Evolutionary conservation across 23 tunicate genomes (phyloP), one percentile per base, ranked within the genome.

Genomic region (Styela plicata): DNA sequence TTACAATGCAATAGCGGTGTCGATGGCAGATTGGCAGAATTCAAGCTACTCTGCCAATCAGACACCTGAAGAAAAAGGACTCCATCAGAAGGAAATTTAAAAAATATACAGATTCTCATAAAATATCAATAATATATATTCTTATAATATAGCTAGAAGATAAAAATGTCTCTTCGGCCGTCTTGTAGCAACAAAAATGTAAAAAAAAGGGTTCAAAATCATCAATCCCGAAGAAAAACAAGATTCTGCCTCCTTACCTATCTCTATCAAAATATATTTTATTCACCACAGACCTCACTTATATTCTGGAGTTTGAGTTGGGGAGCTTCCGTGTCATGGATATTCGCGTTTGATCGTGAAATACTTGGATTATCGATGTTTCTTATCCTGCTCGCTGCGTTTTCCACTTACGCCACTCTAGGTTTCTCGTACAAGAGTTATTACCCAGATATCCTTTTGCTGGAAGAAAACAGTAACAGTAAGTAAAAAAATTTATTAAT

Each of bases 331-430:
- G 1, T 86, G 31, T 83, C 80, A 3, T 91, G 97, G 97, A 78
- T 91, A 28, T 91, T 91, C 37, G 87, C 89, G 17, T 91, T 73
- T 64, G 97, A 91, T 74, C 81, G 87, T 0, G 97, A 91, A 82
- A 78, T 82, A 34, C 74, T 91, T 13, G 86, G 83, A 29, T 80
- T 82, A 13, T 78, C 84, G 2, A 32, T 91, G 35, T 85, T 79
- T 20, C 29, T 82, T 62, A 70, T 91, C 57, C 63, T 91, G 2
- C 24, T 82, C 0, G 69, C 90, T 22, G 90, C 74, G 5, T 22
- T 63, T 13, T 69, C 84, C 0, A 64, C 44, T n/a, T 91, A 91
- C 75, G 63, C 78, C 62, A 82, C 86, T 10, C 28, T 86, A 18
- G 97, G 87, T 0, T 61, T 70, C 1, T 86, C 89, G 0, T 91